These are phyloP conservation scores for Tenthredo distinguenda DNA, from an alignment of 2,888 invertebrate species.

Conservation along the genomic window DNA sequence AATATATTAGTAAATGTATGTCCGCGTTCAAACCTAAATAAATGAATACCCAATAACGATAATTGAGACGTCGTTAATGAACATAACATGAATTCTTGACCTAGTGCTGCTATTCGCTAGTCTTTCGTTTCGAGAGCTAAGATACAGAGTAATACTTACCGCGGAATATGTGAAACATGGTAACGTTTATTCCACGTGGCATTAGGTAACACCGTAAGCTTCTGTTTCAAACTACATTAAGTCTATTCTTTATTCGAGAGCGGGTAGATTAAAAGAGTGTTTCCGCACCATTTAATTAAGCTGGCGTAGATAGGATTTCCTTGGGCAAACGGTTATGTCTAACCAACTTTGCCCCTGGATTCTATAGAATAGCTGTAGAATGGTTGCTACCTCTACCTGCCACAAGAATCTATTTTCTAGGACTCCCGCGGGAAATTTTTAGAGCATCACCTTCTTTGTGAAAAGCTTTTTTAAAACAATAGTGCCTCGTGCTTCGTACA, in stretches of 20 bases:
- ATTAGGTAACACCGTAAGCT: constrained; percentile 41
- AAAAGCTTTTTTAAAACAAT: constrained; percentile 41
- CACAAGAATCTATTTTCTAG: constrained; percentile 42
- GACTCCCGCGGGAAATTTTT: constrained; percentile 40
- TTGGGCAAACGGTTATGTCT: constrained; percentile 51
- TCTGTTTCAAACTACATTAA: constrained; percentile 45
- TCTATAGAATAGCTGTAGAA: constrained; percentile 39
- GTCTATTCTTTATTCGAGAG: constrained; percentile 43
- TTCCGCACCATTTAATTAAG: constrained; percentile 47
- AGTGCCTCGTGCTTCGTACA: background rate
- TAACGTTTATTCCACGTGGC: constrained; percentile 26
- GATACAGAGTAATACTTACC: background rate
- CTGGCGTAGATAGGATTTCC: constrained; percentile 49
- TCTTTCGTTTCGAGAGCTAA: background rate
- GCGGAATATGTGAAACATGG: constrained; percentile 4
- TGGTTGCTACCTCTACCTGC: constrained; percentile 35
- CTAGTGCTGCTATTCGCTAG: background rate
- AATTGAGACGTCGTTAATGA: background rate
- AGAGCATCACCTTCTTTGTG: constrained; percentile 26
- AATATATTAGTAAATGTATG: background rate
- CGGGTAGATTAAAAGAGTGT: constrained; percentile 47
- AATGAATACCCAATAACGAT: background rate
- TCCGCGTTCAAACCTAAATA: background rate
- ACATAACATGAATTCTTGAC: background rate
- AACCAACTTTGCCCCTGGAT: constrained; percentile 49